Conservation (phyloP, 2,113 vertebrate species). For the Tachuris rubrigastra region DNA sequence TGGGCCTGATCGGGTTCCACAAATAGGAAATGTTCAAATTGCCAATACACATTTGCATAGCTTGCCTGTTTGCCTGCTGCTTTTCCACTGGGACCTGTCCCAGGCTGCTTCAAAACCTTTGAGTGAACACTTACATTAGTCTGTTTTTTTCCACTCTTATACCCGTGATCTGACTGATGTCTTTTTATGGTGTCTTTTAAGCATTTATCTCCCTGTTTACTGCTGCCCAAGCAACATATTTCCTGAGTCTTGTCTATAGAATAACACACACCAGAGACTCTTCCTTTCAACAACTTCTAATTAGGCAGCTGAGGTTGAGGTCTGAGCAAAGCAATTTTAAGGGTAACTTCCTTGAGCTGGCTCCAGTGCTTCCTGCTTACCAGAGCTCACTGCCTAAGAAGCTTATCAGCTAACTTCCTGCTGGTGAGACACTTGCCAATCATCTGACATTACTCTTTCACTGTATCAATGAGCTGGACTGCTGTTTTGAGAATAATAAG, state of each 20-base stretch:
- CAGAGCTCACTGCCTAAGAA: conserved; percentile 60
- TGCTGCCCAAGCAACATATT: conserved; percentile 14
- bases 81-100: conserved; percentile 28
- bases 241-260: conserved; percentile 36
- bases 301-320: conserved; percentile 47
- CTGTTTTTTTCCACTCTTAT: conserved; percentile 23
- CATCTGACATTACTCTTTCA: conserved; percentile 40
- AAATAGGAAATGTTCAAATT: conserved; percentile 45
- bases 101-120: conserved; percentile 32
- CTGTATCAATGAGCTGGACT: conserved; percentile 46
- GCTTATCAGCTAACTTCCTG: conserved; percentile 68
- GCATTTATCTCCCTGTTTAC: conserved; percentile 55
- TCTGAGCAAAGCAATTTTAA: conserved; percentile 60
- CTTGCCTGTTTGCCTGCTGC: background rate
- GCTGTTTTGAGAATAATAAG: conserved; percentile 44
- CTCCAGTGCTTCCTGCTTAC: conserved; percentile 59
- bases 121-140: conserved; percentile 1
- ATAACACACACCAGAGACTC: conserved; percentile 51
- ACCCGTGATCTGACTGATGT: background rate
- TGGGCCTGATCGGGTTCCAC: background rate
- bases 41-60: conserved; percentile 22
- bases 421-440: conserved; percentile 54
- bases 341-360: conserved; percentile 55
- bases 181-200: conserved; percentile 49
- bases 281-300: conserved; percentile 58